Evolutionary conservation across 2,113 vertebrate genomes (phyloP).

Genomic region (Bombycilla garrulus): DNA sequence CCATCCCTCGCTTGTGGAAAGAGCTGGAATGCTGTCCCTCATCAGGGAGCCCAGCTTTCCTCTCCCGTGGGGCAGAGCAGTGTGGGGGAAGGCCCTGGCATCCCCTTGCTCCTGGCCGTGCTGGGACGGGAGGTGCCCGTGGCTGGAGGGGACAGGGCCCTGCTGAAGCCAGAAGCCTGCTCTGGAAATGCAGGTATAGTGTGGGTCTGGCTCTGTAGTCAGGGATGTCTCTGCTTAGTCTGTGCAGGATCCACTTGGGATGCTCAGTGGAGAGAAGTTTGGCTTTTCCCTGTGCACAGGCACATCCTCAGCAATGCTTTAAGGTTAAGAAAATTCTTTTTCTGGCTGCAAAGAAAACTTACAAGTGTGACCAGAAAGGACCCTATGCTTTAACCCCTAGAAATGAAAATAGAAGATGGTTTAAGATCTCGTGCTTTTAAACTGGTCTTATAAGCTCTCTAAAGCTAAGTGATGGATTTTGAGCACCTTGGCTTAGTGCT

Average conservation of each 20-base stretch:
- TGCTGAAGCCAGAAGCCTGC: not conserved
- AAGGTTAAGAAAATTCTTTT: not conserved
- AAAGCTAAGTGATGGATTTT: not conserved
- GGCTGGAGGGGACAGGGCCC: not conserved
- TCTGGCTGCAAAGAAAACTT: not conserved
- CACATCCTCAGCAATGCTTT: not conserved
- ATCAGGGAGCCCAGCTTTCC: not conserved
- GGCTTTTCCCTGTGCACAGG: not conserved
- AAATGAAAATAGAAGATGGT: not conserved
- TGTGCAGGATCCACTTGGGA: not conserved
- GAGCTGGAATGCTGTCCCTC: not conserved
- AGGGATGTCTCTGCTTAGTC: fast-evolving
- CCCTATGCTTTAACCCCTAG: not conserved
- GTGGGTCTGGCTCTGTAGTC: not conserved
- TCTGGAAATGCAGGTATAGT: fast-evolving
- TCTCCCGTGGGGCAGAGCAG: not conserved
- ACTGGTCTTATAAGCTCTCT: not conserved
- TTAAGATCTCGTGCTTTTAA: not conserved
- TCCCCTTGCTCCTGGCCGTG: fast-evolving
- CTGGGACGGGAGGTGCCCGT: fast-evolving
- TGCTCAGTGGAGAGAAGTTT: not conserved
- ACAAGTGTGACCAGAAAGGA: not conserved
- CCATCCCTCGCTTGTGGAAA: too few relatives aligned
- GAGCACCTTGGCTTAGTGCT: not conserved
- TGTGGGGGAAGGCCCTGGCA: fast-evolving